Base-by-base conservation (phyloP, 2,888 invertebrate species). In the Xylocampa areola region DNA sequence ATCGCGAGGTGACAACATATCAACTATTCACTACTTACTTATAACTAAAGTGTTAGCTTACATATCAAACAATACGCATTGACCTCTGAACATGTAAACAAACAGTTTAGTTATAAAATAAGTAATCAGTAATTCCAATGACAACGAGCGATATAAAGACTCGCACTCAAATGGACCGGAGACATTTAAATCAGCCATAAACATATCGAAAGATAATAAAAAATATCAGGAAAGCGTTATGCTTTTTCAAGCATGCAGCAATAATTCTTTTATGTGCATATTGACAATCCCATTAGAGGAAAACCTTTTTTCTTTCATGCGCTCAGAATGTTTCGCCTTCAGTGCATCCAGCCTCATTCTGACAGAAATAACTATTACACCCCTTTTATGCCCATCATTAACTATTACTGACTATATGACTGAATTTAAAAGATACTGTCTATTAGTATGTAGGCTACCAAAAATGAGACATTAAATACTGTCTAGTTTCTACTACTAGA, bases 301-400 rank as follows among this genome's bases (percentile, higher is more conserved):
- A 37, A 40, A 52, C 37, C 62, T 16, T 37, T 33, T n/a, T n/a
- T n/a, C n/a, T n/a, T 16, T 41, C 64, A 64, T 64, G 64, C 69
- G 45, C 32, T 47, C 69, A 63, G 64, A 68, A 68, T 62, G 63
- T 64, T 47, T 53, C 54, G 53, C 55, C 36, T 47, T 63, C 41
- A 64, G 64, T 64, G 69, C 64, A 64, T 64, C 64, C 64, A 68
- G 64, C 69, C 64, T 68, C 64, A 64, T 47, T 68, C 69, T 68
- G 64, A 54, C 41, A 63, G 63, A 68, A 68, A 63, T 63, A 68
- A 62, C 68, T 68, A 63, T 40, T 62, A 52, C 63, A 68, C 62
- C 68, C 68, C 68, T 62, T 63, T 68, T 44, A 63, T 30, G 43
- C 37, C 51, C 68, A 61, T 61, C 32, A 43, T 7, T 14, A 29